Percentiles rank a stretch among this genome's conserved stretches.
Conservation (phyloP, 92 coral and sea anemone genomes). For the Porites evermanni region DNA sequence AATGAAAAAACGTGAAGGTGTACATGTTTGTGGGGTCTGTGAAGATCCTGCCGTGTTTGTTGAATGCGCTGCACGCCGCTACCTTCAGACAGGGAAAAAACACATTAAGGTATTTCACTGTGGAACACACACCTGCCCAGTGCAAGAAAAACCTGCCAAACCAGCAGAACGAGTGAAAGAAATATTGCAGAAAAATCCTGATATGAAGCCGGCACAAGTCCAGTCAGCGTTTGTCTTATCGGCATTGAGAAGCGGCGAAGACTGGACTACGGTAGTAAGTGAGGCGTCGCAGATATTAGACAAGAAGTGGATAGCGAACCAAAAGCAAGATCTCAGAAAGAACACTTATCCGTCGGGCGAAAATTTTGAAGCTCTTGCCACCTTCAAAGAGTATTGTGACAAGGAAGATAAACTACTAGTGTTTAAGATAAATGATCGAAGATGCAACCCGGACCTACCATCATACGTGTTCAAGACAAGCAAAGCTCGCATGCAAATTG, state of each 20-base stretch:
- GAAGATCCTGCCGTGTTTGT: slow-evolving; percentile 19
- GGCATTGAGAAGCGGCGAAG: slow-evolving; percentile 23
- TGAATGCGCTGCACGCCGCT: too few relatives aligned
- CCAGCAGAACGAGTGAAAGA: not conserved
- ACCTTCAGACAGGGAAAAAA: too few relatives aligned
- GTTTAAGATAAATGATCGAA: slow-evolving; percentile 60
- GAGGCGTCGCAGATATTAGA: slow-evolving; percentile 48
- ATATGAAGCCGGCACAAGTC: slow-evolving; percentile 45
- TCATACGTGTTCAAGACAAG: slow-evolving; percentile 75
- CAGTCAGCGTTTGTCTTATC: slow-evolving; percentile 50
- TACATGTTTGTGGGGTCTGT: too few relatives aligned
- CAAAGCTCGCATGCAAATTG: slow-evolving; percentile 36
- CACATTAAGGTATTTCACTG: too few relatives aligned
- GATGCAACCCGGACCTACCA: slow-evolving; percentile 70
- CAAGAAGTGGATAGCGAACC: slow-evolving; percentile 62
- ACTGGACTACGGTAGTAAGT: slow-evolving; percentile 31
- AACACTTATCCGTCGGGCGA: slow-evolving; percentile 61
- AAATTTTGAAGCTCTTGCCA: slow-evolving; percentile 62
- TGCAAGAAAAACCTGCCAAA: not conserved
- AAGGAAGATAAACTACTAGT: slow-evolving; percentile 46
- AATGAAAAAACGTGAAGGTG: slow-evolving; percentile 4
- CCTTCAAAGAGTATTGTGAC: slow-evolving; percentile 53
- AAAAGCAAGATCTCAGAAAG: slow-evolving; percentile 44
- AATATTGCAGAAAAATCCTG: slow-evolving; percentile 30
- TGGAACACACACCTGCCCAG: too few relatives aligned